Evolutionary conservation across 2,797 vertebrate species (phyloP), one percentile per base, ranked within the genome.

Genomic region (Anguilla megastoma): DNA sequence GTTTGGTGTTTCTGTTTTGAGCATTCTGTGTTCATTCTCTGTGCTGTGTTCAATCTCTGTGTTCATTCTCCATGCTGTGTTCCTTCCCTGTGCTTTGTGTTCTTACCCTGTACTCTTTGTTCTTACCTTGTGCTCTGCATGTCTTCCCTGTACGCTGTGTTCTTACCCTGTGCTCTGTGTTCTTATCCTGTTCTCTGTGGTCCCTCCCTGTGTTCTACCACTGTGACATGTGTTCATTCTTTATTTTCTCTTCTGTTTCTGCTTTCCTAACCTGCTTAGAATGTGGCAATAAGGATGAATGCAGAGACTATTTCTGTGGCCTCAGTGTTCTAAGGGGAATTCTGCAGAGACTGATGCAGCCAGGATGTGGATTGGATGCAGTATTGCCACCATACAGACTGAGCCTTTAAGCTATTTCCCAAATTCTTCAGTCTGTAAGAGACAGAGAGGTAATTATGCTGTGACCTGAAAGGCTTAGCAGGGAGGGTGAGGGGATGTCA

Each of bases 341-440:
- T n/a, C 54, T 66, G 54, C 24, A 30, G 76, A 89, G 60, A 50
- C 4, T 0, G 79, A 82, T 74, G 14, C 45, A 86, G 58, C 58
- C 58, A n/a, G 12, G 21, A 7, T 14, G 56, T 87, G 82, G 60
- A 69, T 36, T 85, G 80, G 71, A 48, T 74, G 48, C 66, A 58
- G 80, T 2, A 80, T 71, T 21, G 80, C 12, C 21, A 71, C 41
- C 54, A 80, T 41, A 76, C 80, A 85, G 56, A 52, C 48, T 54
- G 76, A 82, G 66, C 86, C 74, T 87, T 85, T 86, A 69, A 89
- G 80, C 79, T 54, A 52, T 76, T 87, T 85, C 63, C 21, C 60
- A 54, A 85, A 58, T 63, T 24, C 41, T 69, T 87, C n/a, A 27
- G 82, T 85, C 87, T 89, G 69, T n/a, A 50, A 63, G 86, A 84